These are phyloP conservation scores for Dorcus parallelipipedus DNA, from an alignment of 2,888 invertebrate genomes.

Conservation along the genomic window DNA sequence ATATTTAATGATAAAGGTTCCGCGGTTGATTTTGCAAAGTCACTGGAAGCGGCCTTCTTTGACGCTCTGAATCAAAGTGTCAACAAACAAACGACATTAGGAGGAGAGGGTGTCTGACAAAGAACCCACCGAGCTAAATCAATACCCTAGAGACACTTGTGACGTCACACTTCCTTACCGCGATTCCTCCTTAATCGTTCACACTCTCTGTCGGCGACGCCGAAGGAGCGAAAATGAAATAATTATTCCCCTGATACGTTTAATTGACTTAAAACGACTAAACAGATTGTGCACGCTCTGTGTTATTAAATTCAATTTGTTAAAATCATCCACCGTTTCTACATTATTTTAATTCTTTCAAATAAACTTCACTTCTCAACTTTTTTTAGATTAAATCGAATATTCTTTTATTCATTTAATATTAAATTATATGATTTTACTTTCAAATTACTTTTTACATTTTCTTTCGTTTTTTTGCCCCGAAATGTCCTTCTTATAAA, in stretches of 20 bases:
- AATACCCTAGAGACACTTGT: conserved; percentile 40
- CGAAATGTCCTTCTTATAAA: too few species aligned
- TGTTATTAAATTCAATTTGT: neutral
- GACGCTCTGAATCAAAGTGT: conserved; percentile 39
- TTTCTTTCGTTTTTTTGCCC: too few species aligned
- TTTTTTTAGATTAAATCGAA: too few species aligned
- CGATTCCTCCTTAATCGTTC: conserved; percentile 1
- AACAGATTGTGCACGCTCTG: neutral
- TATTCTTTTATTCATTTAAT: too few species aligned
- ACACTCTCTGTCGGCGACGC: neutral
- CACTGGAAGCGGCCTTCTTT: conserved; percentile 21
- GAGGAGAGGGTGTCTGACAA: conserved; percentile 33
- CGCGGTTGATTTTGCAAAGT: conserved; percentile 18
- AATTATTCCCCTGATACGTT: conserved; percentile 12
- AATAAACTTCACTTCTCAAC: neutral
- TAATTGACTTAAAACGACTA: conserved; percentile 16
- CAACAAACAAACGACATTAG: conserved; percentile 48
- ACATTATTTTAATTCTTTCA: neutral
- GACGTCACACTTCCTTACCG: conserved; percentile 35
- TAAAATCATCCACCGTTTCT: neutral
- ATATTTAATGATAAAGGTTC: conserved; percentile 1
- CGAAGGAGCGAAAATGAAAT: conserved; percentile 4
- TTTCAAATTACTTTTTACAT: neutral
- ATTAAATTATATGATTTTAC: neutral
- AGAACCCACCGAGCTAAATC: conserved; percentile 34